Evolutionary conservation across 1,140 invertebrate species (phyloP).

Genomic region (Zaprionus gabonicus): DNA sequence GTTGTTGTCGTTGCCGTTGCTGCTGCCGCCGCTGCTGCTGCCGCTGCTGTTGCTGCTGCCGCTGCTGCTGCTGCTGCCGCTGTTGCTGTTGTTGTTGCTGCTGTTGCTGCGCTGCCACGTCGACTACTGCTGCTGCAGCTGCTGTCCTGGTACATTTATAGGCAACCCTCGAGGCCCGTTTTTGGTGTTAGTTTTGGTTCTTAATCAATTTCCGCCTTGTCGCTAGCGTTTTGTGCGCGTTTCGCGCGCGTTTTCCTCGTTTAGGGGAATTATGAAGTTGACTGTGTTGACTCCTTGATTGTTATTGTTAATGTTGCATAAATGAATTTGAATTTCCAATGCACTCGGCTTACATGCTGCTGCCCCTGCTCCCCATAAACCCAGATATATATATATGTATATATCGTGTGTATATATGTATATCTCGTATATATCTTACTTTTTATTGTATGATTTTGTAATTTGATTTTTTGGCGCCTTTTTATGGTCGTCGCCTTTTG

Average conservation of each 20-base stretch:
- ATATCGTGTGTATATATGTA: constrained; percentile 9
- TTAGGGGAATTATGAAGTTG: background rate
- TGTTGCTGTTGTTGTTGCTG: constrained; percentile 53
- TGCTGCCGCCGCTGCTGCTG: constrained; percentile 37
- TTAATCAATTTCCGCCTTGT: background rate
- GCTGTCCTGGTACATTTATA: constrained; percentile 84
- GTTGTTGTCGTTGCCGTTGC: constrained; percentile 25
- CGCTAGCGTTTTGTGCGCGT: constrained; percentile 21
- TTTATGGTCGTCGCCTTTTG: constrained; percentile 61
- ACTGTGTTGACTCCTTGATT: background rate
- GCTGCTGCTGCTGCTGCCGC: constrained; percentile 39
- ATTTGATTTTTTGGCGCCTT: constrained; percentile 67
- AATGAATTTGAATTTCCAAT: constrained; percentile 54
- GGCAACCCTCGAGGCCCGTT: constrained; percentile 58
- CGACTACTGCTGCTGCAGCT: constrained; percentile 83
- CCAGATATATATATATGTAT: background rate
- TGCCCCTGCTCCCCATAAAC: background rate
- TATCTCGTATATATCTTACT: constrained; percentile 5
- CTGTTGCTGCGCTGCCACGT: constrained; percentile 71
- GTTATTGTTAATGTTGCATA: constrained; percentile 19
- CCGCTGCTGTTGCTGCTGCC: constrained; percentile 21
- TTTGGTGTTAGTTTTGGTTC: constrained; percentile 6
- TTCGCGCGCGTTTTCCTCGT: constrained; percentile 2
- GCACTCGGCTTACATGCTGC: constrained; percentile 22
- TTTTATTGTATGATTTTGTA: constrained; percentile 29